Conservation (phyloP, 2,113 vertebrate species). For the Myocastor coypus region DNA sequence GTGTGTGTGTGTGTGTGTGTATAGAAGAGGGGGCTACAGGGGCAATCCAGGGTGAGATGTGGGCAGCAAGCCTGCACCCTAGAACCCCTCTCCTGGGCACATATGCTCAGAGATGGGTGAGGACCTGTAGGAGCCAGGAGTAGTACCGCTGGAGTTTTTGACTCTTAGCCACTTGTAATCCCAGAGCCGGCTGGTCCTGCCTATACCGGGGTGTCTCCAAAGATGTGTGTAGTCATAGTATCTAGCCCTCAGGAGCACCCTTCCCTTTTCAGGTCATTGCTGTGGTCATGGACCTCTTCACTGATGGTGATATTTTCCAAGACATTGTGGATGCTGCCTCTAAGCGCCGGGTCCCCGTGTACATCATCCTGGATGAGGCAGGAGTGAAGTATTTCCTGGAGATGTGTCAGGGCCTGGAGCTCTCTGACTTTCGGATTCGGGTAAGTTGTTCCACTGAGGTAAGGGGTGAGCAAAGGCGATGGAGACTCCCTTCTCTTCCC, state of each 20-base stretch:
- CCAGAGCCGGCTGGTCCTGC: background rate
- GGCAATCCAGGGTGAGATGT: background rate
- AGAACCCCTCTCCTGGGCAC: background rate
- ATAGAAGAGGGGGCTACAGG: background rate
- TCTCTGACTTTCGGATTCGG: conserved; percentile 89
- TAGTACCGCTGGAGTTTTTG: background rate
- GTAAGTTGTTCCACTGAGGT: conserved; percentile 81
- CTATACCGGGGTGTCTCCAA: background rate
- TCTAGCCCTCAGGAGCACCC: background rate
- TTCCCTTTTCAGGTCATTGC: conserved; percentile 91
- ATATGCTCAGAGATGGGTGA: background rate
- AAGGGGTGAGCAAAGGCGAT: background rate
- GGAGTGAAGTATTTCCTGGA: conserved; percentile 93
- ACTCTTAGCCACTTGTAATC: background rate
- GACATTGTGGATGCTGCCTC: conserved; percentile 94
- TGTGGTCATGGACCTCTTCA: conserved; percentile 96
- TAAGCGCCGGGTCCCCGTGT: conserved; percentile 91
- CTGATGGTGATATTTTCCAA: conserved; percentile 94
- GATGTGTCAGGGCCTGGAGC: conserved; percentile 93
- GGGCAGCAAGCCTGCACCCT: background rate
- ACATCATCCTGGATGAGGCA: conserved; percentile 92
- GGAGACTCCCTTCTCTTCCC: background rate
- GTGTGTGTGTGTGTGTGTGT: background rate
- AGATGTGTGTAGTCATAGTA: fast-evolving
- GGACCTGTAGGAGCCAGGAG: background rate